A percentile compares a stretch with the other conserved stretches of the same genome.
Conservation (phyloP, 1,140 invertebrate species). For the Scaptomyza hsui region DNA sequence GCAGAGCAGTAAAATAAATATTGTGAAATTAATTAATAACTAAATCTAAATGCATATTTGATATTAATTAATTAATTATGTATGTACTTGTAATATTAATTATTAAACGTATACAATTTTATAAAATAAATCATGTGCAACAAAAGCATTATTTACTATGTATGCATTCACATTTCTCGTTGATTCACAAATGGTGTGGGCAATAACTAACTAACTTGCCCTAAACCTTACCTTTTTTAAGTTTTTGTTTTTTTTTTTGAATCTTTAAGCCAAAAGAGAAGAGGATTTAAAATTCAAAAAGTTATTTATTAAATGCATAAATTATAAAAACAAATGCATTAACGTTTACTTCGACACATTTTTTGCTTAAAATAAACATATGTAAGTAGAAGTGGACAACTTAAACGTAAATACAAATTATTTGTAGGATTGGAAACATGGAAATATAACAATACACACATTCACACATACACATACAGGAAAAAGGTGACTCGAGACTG, state of each 20-base stretch:
- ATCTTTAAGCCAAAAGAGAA: not conserved
- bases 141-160: conserved; percentile 29
- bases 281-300: conserved; percentile 15
- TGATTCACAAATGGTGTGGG: not conserved
- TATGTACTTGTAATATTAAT: conserved; percentile 78
- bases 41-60: conserved; percentile 81
- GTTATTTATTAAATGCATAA: conserved; percentile 46
- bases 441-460: conserved; percentile 27
- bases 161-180: not conserved
- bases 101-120: conserved; percentile 82
- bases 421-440: conserved; percentile 59
- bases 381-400: conserved; percentile 35
- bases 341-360: conserved; percentile 28
- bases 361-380: conserved; percentile 59
- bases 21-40: conserved; percentile 79
- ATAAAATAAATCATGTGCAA: conserved; percentile 80
- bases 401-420: conserved; percentile 67
- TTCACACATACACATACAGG: conserved; percentile 17
- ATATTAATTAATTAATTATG: conserved; percentile 76
- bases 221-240: not conserved
- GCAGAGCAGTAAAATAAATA: conserved; percentile 73
- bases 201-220: not conserved
- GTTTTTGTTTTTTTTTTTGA: too few relatives aligned
- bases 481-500: conserved; percentile 21
- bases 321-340: conserved; percentile 34